Evolutionary conservation across 2,113 vertebrate species (phyloP).

Genomic region (Sceloporus tristichus): DNA sequence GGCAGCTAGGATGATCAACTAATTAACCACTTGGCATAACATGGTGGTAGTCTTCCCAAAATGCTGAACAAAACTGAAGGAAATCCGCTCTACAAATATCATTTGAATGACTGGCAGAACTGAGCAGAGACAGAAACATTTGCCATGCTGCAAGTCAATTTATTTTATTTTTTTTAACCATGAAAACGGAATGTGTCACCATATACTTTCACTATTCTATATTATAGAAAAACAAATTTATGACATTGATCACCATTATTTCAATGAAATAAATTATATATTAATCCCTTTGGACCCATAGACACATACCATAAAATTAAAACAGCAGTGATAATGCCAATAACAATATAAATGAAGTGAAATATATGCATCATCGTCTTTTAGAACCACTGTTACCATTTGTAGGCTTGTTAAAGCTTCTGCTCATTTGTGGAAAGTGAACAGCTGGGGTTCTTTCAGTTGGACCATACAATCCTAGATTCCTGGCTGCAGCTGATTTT

Average conservation of each 20-base stretch:
- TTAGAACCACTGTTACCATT: slow-evolving; percentile 76
- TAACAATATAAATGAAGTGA: slow-evolving; percentile 15
- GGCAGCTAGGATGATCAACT: slow-evolving; percentile 10
- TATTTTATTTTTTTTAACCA: slow-evolving; percentile 54
- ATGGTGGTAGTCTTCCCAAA: slow-evolving; percentile 33
- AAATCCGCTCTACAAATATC: not conserved
- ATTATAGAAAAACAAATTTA: slow-evolving; percentile 22
- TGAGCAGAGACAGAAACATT: slow-evolving; percentile 16
- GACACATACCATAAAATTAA: not conserved
- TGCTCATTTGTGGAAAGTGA: slow-evolving; percentile 94
- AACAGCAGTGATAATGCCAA: not conserved
- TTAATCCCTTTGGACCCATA: slow-evolving; percentile 17
- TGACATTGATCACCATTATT: slow-evolving; percentile 19
- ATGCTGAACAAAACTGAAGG: slow-evolving; percentile 19
- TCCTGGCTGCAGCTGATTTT: slow-evolving; percentile 91
- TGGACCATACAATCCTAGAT: slow-evolving; percentile 94
- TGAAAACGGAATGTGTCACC: slow-evolving; percentile 43
- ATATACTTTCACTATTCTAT: slow-evolving; percentile 37
- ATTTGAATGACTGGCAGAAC: not conserved
- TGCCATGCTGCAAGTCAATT: slow-evolving; percentile 63
- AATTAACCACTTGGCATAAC: not conserved
- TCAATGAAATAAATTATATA: slow-evolving; percentile 24
- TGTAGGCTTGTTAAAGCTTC: slow-evolving; percentile 79
- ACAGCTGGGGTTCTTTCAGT: slow-evolving; percentile 91
- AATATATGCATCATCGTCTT: slow-evolving; percentile 78